Base-by-base conservation (phyloP, 1,140 invertebrate species). In the Drosophila saltans region DNA sequence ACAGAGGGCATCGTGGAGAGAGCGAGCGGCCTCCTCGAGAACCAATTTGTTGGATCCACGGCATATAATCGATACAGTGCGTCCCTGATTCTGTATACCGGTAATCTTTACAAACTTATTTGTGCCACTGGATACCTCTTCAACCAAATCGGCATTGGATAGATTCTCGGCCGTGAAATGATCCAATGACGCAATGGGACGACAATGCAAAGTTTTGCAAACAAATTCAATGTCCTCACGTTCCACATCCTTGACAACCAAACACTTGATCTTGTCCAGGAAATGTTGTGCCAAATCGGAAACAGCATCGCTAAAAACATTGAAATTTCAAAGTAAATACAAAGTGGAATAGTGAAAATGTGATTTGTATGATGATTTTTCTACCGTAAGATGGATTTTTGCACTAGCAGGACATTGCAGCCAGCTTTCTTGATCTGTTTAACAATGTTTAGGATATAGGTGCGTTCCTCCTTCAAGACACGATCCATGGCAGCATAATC, bases 401-500 rank as follows among this genome's bases (percentile, higher is more conserved):
- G 99, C 57, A 99, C 98, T 11, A 99, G 94, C 1, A 99, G 94
- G 33, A 99, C 97, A 93, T 98, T 99, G 92, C 99, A 99, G 5
- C 98, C 98, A 75, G 98, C 94, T 90, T 99, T 99, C 92, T 99
- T 99, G 56, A 99, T 98, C 92, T 99, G 98, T 93, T 99, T 99
- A 0, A 99, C 97, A 91, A 99, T 99, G 83, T 99, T 99, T 24
- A 99, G 94, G 83, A 99, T 99, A 91, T 99, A 99, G 58, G 97
- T 95, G 61, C 99, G 95, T 93, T 99, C 99, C 93, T 99, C 99
- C 92, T 98, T 97, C n/a, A 99, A 92, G 0, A 99, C 97, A 69
- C 99, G 95, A 93, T 99, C 99, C 99, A 99, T 99, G 69, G 99
- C 98, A 45, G 98, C 95, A 92, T 99, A 99, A 92, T 99, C 99